phyloP scores from a whole-genome alignment of 2,797 vertebrate genomes.

The Poecilia picta region DNA sequence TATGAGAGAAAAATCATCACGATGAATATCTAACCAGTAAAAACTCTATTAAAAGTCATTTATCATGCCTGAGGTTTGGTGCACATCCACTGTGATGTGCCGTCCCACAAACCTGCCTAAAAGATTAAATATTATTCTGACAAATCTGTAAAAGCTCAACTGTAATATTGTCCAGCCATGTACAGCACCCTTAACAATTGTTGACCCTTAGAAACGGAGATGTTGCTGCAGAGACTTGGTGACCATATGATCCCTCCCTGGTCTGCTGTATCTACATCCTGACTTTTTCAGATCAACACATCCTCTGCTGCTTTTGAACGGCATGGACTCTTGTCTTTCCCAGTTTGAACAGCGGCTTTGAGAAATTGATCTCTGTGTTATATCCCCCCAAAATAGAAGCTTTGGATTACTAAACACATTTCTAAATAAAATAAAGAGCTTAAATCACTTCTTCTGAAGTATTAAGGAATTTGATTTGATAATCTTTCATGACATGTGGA shows the following conservation, averaged over 20 bases:
- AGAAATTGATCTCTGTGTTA: neutral
- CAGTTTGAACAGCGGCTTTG: neutral
- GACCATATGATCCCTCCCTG: neutral
- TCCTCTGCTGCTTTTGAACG: too few relatives aligned
- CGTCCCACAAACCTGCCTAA: neutral
- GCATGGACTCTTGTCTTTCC: neutral
- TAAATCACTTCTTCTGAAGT: neutral
- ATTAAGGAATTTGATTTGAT: neutral
- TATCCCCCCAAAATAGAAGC: neutral
- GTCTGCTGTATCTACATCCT: neutral
- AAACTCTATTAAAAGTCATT: conserved; percentile 7
- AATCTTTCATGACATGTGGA: neutral
- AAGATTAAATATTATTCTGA: neutral
- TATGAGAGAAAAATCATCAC: conserved; percentile 9
- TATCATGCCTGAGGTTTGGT: conserved; percentile 19
- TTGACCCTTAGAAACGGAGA: neutral
- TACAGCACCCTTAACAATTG: neutral
- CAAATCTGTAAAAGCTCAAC: neutral
- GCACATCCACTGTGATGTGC: conserved; percentile 9
- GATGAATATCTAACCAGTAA: conserved; percentile 21
- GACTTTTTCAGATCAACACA: neutral
- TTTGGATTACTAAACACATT: neutral
- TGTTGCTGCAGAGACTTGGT: neutral
- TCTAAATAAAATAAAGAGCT: neutral
- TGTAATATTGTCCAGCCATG: neutral